These are phyloP conservation scores for Maccullochella peelii DNA, from an alignment of 2,113 vertebrate genomes.

Conservation along the genomic window DNA sequence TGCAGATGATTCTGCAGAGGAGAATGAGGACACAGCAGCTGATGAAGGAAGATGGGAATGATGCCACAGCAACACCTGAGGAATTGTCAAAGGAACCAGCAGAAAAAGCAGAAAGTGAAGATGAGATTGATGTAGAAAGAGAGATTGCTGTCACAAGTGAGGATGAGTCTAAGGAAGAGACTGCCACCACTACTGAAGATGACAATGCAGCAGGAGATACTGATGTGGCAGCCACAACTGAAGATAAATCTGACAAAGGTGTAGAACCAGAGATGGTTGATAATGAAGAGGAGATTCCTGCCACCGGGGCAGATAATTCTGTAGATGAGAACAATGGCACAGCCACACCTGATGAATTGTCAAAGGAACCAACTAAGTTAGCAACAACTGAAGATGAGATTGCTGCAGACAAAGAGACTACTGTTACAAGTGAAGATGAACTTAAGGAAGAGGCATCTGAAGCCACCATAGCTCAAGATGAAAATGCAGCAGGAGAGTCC, in stretches of 20 bases:
- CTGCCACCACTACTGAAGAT: background rate
- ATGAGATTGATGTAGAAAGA: background rate
- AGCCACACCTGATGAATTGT: constrained; percentile 3
- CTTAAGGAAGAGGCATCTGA: background rate
- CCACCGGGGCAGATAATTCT: constrained; percentile 3
- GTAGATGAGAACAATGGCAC: constrained; percentile 16
- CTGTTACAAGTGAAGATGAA: background rate
- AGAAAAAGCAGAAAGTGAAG: constrained; percentile 4
- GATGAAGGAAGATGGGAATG: background rate
- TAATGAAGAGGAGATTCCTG: constrained; percentile 14
- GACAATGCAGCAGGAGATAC: background rate
- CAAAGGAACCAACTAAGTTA: constrained; percentile 16
- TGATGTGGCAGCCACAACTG: background rate
- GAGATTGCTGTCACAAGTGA: background rate
- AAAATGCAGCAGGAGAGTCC: background rate
- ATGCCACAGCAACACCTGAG: background rate
- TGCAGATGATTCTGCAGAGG: constrained; percentile 8
- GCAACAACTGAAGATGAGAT: constrained; percentile 34
- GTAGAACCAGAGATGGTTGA: background rate
- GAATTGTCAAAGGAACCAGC: background rate
- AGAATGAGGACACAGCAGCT: background rate
- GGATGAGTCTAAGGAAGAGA: constrained; percentile 9
- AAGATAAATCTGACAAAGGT: constrained; percentile 24
- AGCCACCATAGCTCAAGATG: background rate
- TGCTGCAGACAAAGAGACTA: background rate